Evolutionary conservation across 2,888 invertebrate species (phyloP), one percentile per base, ranked within the genome.

Genomic region (Catocala nupta): DNA sequence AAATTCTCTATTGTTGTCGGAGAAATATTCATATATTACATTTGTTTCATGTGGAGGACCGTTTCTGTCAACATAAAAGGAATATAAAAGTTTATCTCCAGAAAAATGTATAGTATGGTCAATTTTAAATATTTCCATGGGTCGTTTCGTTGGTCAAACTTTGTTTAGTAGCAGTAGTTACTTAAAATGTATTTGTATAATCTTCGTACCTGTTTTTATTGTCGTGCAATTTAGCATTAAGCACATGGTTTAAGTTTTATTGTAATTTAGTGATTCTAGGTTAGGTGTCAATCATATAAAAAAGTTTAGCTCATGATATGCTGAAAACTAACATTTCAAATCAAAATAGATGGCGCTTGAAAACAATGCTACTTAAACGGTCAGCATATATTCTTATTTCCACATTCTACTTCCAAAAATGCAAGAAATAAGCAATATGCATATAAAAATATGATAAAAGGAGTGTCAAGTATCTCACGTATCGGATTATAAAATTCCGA

Each of bases 401-500:
- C 50, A 45, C 62, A 61, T 75, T 75, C 53, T 53, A 25, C 9
- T 10, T 6, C 42, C 48, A 36, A 7, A 63, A 51, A 63, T 57
- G 55, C 25, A 53, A 55, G 62, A 64, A 61, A 7, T 66, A 59
- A 63, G 54, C 13, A 50, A 64, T 49, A 66, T 63, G 61, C 47
- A 45, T 12, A 49, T 61, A 57, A 58, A 66, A 63, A 65, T 56
- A 55, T 73, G 10, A 64, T 61, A 63, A 62, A 73, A 67, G n/a
- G n/a, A 65, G 58, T 69, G 51, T 67, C 64, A 68, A 73, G 65
- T 65, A 76, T 79, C 70, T 76, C 73, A 75, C 66, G 68, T 71
- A 73, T 70, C 76, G 79, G 84, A 85, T 88, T 84, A 83, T 79
- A 78, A 78, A 80, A 85, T 87, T 84, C 84, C 83, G 62, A 51